Percentiles rank a stretch among this genome's conserved stretches.
Evolutionary conservation across 2,113 vertebrate genomes (phyloP).

Genomic region (Prietella phreatophila): DNA sequence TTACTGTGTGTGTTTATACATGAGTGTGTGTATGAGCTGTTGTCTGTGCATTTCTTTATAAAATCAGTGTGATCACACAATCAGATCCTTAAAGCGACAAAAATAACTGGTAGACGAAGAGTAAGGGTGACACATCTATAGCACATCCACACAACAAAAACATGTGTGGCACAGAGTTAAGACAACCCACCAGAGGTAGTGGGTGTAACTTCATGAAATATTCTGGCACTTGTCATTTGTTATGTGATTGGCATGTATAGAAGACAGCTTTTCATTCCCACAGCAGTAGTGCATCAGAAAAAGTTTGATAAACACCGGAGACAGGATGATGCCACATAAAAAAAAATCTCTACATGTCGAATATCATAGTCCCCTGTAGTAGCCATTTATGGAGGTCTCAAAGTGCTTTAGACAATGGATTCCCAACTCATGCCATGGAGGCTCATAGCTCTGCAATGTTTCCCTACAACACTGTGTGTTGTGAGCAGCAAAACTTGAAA

Average conservation of each 20-base stretch:
- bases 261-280: slow-evolving; percentile 31
- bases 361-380: slow-evolving; percentile 22
- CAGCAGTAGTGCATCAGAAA: slow-evolving; percentile 44
- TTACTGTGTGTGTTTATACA: slow-evolving; percentile 11
- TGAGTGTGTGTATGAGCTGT: slow-evolving; percentile 9
- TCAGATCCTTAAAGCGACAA: slow-evolving; percentile 8
- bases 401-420: slow-evolving; percentile 27
- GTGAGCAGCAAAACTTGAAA: background rate
- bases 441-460: background rate
- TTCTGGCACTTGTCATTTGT: slow-evolving; percentile 77
- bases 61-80: slow-evolving; percentile 26
- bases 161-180: slow-evolving; percentile 65
- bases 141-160: slow-evolving; percentile 56
- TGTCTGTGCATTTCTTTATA: slow-evolving; percentile 6
- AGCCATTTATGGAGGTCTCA: slow-evolving; percentile 35
- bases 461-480: background rate
- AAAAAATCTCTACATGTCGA: background rate
- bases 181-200: slow-evolving; percentile 65
- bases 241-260: slow-evolving; percentile 53
- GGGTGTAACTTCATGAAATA: slow-evolving; percentile 73
- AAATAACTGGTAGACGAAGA: slow-evolving; percentile 21
- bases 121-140: slow-evolving; percentile 8
- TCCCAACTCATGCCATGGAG: background rate
- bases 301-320: slow-evolving; percentile 28
- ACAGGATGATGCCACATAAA: slow-evolving; percentile 25